Conservation (phyloP, 2,113 vertebrate genomes). For the Ailuropoda melanoleuca region DNA sequence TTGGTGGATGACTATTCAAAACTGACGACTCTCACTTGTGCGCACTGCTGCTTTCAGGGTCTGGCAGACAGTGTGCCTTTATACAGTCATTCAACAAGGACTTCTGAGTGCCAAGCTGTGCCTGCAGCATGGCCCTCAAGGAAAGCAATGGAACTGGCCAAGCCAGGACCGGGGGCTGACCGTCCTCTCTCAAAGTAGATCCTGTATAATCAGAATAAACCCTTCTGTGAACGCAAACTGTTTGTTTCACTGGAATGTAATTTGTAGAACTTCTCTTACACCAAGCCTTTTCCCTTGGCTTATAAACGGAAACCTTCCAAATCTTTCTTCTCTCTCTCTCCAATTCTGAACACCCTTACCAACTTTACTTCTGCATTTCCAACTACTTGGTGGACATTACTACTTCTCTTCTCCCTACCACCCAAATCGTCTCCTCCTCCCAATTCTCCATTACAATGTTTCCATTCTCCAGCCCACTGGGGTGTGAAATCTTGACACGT, state of each 20-base stretch:
- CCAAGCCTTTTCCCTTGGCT: neutral
- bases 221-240: neutral
- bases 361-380: neutral
- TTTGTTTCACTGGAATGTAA: neutral
- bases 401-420: neutral
- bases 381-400: neutral
- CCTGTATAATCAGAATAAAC: neutral
- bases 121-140: neutral
- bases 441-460: neutral
- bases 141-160: neutral
- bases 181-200: neutral
- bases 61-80: neutral
- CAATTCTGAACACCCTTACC: neutral
- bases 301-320: neutral
- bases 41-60: neutral
- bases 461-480: neutral
- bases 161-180: neutral
- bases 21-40: neutral
- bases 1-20: neutral
- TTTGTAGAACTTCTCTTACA: neutral
- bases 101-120: neutral
- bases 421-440: neutral
- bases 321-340: neutral
- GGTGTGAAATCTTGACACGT: neutral
- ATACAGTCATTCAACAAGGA: neutral